A percentile compares a stretch with the other conserved stretches of the same genome.
These are phyloP conservation scores for Apodemia zela DNA, from an alignment of 2,888 invertebrate species.

Conservation along the genomic window DNA sequence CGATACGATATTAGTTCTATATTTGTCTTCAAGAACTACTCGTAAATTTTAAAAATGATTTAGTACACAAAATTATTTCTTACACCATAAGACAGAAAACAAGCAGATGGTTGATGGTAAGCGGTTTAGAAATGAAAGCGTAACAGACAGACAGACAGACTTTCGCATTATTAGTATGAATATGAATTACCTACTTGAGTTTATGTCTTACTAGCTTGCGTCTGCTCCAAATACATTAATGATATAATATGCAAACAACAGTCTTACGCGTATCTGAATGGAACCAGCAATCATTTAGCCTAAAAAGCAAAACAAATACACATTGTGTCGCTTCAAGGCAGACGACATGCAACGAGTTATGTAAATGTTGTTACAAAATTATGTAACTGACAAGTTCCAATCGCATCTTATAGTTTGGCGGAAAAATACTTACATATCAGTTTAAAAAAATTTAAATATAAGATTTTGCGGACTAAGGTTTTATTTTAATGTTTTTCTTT, in stretches of 20 bases:
- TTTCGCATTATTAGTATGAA: no score
- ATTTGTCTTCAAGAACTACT: no score
- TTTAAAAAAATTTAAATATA: no score
- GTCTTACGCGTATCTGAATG: not conserved
- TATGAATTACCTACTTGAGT: not conserved
- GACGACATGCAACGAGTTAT: not conserved
- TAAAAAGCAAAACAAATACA: slow-evolving; percentile 11
- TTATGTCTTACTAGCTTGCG: not conserved
- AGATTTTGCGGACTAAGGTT: no score
- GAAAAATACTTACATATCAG: not conserved
- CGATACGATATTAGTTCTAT: no score
- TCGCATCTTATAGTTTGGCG: not conserved
- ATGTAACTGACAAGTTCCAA: not conserved
- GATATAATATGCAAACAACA: not conserved
- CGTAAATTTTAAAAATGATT: no score
- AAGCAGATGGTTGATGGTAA: no score
- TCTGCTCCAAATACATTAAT: not conserved
- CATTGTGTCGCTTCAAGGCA: slow-evolving; percentile 5
- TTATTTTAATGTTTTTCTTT: no score
- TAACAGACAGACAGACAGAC: no score
- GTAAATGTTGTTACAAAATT: slow-evolving; percentile 1
- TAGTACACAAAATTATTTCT: no score
- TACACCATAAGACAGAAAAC: no score
- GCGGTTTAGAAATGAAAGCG: no score
- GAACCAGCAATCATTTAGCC: not conserved